These are phyloP conservation scores for Dendrophyllia cribrosa DNA, from an alignment of 64 coral and sea anemone genomes.

Conservation along the genomic window DNA sequence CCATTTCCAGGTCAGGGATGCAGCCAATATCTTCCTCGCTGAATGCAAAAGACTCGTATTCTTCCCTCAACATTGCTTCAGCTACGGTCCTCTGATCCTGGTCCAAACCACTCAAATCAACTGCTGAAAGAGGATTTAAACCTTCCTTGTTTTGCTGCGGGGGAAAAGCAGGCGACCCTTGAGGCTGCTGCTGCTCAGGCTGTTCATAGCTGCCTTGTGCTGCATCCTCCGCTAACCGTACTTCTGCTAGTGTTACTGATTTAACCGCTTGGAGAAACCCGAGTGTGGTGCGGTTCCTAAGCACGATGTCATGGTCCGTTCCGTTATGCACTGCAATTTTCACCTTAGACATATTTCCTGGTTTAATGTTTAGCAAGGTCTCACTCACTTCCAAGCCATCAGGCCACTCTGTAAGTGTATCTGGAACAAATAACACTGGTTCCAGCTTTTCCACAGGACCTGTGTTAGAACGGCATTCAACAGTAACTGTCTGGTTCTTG, in stretches of 20 bases:
- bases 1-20: slow-evolving; percentile 36
- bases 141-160: neutral
- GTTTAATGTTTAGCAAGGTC: slow-evolving; percentile 48
- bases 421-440: slow-evolving; percentile 61
- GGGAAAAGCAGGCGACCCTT: neutral
- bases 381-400: slow-evolving; percentile 47
- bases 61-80: slow-evolving; percentile 15
- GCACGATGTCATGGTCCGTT: too few species aligned
- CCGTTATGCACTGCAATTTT: too few species aligned
- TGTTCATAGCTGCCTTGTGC: too few species aligned
- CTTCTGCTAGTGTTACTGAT: too few species aligned
- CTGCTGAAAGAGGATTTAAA: slow-evolving; percentile 5
- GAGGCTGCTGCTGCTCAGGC: neutral
- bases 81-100: neutral
- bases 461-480: slow-evolving; percentile 16
- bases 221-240: too few species aligned
- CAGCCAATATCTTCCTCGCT: slow-evolving; percentile 31
- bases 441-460: slow-evolving; percentile 15
- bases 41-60: neutral
- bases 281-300: too few species aligned
- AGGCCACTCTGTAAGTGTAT: slow-evolving; percentile 16
- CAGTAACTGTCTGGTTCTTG: neutral
- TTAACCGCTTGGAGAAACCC: too few species aligned
- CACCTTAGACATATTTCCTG: too few species aligned
- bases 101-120: slow-evolving; percentile 31